Evolutionary conservation across 1,140 invertebrate species (phyloP).

Genomic region (Popillia japonica): DNA sequence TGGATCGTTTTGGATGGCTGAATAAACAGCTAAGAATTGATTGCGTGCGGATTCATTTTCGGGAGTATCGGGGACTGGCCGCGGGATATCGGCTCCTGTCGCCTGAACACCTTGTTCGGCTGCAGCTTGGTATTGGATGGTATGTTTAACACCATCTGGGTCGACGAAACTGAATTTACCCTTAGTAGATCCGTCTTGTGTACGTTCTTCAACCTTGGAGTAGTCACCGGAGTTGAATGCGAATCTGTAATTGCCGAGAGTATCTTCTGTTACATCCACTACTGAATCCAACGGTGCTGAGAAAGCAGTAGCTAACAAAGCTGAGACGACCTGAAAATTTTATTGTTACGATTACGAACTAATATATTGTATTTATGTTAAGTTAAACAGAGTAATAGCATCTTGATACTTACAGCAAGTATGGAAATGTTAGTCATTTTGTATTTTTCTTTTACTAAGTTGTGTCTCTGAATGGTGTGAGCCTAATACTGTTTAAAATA

Average conservation of each 20-base stretch:
- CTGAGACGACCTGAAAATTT: neutral
- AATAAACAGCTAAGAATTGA: neutral
- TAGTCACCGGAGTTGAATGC: neutral
- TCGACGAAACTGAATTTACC: constrained; percentile 32
- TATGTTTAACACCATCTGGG: constrained; percentile 9
- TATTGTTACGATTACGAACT: too few relatives aligned
- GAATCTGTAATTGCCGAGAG: constrained; percentile 33
- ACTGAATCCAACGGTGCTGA: neutral
- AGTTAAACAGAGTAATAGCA: too few relatives aligned
- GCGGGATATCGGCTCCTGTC: constrained; percentile 17
- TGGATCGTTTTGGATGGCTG: constrained; percentile 10
- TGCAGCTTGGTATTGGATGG: neutral
- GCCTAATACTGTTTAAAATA: too few relatives aligned
- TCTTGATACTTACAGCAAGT: too few relatives aligned
- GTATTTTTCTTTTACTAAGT: too few relatives aligned
- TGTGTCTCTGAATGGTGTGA: too few relatives aligned
- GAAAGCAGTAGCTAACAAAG: neutral
- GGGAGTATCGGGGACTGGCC: neutral
- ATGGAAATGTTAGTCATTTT: too few relatives aligned
- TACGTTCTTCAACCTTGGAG: constrained; percentile 3
- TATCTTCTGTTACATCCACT: constrained; percentile 33
- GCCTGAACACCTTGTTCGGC: constrained; percentile 15
- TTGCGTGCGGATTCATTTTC: constrained; percentile 32
- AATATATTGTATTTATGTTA: too few relatives aligned
- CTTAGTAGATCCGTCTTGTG: neutral